Conservation (phyloP, 92 coral and sea anemone species). For the Porites evermanni region DNA sequence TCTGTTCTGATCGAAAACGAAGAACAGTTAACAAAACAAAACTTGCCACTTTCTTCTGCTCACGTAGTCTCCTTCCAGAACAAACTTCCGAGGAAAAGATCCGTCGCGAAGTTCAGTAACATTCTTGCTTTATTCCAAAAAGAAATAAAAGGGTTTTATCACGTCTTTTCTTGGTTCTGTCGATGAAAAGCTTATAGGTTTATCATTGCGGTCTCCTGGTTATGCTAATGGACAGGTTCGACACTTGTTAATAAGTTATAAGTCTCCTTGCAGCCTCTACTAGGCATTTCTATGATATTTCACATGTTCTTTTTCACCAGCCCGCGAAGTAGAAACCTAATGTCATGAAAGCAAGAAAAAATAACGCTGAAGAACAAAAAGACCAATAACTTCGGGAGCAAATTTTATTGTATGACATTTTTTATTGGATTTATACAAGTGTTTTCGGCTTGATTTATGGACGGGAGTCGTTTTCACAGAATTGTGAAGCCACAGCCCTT, state of each 20-base stretch:
- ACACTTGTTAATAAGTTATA: conserved; percentile 75
- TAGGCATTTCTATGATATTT: conserved; percentile 35
- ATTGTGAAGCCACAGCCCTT: conserved; percentile 17
- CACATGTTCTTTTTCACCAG: conserved; percentile 14
- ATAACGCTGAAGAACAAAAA: not conserved
- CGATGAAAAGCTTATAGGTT: not conserved
- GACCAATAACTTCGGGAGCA: not conserved
- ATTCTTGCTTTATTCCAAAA: not conserved
- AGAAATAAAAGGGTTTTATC: not conserved
- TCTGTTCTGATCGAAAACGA: conserved; percentile 25
- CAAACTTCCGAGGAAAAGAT: not conserved
- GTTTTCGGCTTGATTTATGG: not conserved
- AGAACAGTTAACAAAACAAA: conserved; percentile 13
- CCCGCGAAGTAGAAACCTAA: not conserved
- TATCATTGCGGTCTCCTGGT: conserved; percentile 38
- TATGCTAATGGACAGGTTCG: conserved; percentile 60
- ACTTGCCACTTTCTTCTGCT: not conserved
- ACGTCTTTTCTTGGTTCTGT: not conserved
- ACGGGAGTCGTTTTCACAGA: not conserved
- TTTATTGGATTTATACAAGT: not conserved
- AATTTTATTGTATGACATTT: not conserved
- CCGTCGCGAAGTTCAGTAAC: not conserved
- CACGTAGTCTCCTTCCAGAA: conserved; percentile 12
- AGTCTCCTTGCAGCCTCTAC: conserved; percentile 23
- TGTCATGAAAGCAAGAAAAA: not conserved